Base-by-base conservation (phyloP, 2,797 vertebrate species). In the Strix occidentalis region DNA sequence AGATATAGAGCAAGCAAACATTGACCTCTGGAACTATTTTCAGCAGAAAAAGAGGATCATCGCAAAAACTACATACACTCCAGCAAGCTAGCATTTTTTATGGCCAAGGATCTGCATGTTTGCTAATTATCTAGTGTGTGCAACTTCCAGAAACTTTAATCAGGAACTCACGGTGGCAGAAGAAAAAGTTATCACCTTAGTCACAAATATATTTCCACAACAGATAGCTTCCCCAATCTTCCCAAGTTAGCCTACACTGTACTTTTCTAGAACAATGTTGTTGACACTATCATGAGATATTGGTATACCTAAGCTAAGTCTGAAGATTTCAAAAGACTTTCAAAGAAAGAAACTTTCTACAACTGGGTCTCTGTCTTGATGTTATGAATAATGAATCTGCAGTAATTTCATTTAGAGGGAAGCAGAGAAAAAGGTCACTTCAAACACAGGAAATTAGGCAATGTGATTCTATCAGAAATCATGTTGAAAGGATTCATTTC, bases 381-480 rank as follows among this genome's bases (percentile, higher is more conserved):
- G 48, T 15, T 71, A 77, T 90, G 82, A 95, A 90, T 91, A 95
- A 94, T 84, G 87, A 97, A 95, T 93, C 48, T 94, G 70, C 70
- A 92, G 72, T 89, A 90, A 97, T 96, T 95, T 95, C 63, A 89
- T 91, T 94, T 69, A 65, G 45, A 90, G 53, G 71, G 64, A 85
- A 93, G 51, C 65, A 74, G 41, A 88, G 68, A 46, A 90, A 94
- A 96, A 96, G 82, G 90, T 90, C 90, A 93, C 69, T 95, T 93
- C 51, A 91, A 89, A 96, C 58, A 84, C 26, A 39, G 57, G 84
- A 92, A 95, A 93, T 91, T 48, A 96, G 58, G 69, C 65, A 61
- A 63, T 58, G 31, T 45, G 80, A 90, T 88, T 94, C 88, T 92
- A 84, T 84, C 60, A 92, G 74, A 93, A 96, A 91, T 80, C 12